Evolutionary conservation across 2,888 invertebrate genomes (phyloP), one percentile per base, ranked within the genome.

Genomic region (Tiphia femorata): DNA sequence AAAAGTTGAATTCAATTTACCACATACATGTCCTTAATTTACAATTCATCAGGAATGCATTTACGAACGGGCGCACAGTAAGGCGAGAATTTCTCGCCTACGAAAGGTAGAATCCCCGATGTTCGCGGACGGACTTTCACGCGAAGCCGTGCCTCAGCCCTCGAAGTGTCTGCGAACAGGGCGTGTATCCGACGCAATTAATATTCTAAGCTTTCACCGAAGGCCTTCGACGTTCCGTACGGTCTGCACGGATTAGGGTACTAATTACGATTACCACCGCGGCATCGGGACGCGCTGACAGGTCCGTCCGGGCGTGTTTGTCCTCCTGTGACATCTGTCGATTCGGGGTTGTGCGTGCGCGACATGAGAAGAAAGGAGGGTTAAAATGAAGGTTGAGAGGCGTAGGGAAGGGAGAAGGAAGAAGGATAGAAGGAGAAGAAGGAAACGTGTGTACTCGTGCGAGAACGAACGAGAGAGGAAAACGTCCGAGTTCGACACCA

Each of bases 281-380:
- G 69, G 56, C 63, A 53, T 72, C 60, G 58, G 67, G 55, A 49
- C 63, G 58, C 61, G 61, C 44, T 73, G 75, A 70, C 73, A 72
- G 72, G 60, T 73, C 46, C 62, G 58, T 57, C 59, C 61, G 64
- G 58, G 61, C 62, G 68, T 74, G 72, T 72, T 75, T 73, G 72
- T 72, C 68, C 73, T 70, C 58, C 64, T 59, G 73, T 75, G 75
- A 75, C 77, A 75, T 76, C 77, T 78, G 78, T 74, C 75, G 70
- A 70, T 64, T 70, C 63, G 60, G 66, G 54, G 62, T 43, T 56
- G 62, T 58, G 64, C 61, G 49, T 51, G 51, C 49, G 51, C 55
- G 49, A 44, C 50, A 43, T 50, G 52, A 56, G 56, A 62, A 64
- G 64, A 62, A 67, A 56, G 50, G 43, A 65, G 62, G 58, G 60